Base-by-base conservation (phyloP, 2,888 invertebrate species). In the Diachrysia chrysitis region DNA sequence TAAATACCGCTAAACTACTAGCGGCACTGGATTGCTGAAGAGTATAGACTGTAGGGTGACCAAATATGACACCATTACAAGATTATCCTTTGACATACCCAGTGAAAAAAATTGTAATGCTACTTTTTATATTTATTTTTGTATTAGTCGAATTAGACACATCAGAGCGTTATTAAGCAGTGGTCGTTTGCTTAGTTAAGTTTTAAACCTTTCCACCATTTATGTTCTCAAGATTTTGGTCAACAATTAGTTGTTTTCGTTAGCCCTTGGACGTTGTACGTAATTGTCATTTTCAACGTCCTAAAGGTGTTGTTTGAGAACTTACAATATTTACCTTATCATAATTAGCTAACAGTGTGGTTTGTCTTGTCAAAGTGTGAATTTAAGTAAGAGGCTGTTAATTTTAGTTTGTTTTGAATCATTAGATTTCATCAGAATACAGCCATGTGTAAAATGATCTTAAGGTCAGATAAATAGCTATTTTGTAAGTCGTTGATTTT, bases 1-100 rank as follows among this genome's bases (percentile, higher is more conserved):
- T 78, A 79, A 76, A 81, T 74, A 78, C 69, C 66, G 66, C 76
- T 66, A 74, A 82, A 82, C 78, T 62, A 71, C 79, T 75, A 82
- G 85, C 83, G 84, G 81, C 82, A 65, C 42, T 63, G 67, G 75
- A 79, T 83, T 83, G 75, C 70, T 73, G 64, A 55, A 32, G 58
- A 63, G 61, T 46, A 37, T 10, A 37, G 2, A 6, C 5, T n/a
- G 51, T 83, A 66, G 37, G 77, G 73, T 79, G 63, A 56, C 86
- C 85, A 79, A 23, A 59, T 58, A 17, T 71, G 66, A 19, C 17
- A 29, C 7, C 48, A 66, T 25, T 29, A 62, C 48, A 29, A 25
- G 68, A 83, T 53, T 63, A 58, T 51, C 58, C 65, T 72, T 25
- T 25, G n/a, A n/a, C n/a, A n/a, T n/a, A n/a, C n/a, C n/a, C n/a